Conservation (phyloP, 2,888 invertebrate species). For the Phyllotreta striolata region DNA sequence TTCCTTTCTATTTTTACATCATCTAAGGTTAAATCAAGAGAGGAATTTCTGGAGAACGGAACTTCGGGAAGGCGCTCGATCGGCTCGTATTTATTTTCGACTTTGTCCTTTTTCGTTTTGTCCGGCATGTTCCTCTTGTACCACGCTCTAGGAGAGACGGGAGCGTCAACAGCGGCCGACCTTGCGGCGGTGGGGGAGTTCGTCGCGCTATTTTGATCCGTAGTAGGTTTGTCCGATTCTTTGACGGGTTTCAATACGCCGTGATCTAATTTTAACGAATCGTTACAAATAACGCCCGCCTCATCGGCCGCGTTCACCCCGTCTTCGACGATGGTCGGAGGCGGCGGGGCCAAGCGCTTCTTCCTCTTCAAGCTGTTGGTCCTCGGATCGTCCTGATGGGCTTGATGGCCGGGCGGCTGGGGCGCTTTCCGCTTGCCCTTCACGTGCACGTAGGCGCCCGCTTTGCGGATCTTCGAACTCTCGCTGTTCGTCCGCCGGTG, state of each 20-base stretch:
- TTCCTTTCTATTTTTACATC: slow-evolving; percentile 47
- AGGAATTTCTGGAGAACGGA: slow-evolving; percentile 64
- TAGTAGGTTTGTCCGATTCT: slow-evolving; percentile 47
- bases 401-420: slow-evolving; percentile 66
- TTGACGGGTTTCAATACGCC: slow-evolving; percentile 62
- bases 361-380: slow-evolving; percentile 57
- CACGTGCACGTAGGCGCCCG: slow-evolving; percentile 70
- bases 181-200: slow-evolving; percentile 48
- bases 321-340: slow-evolving; percentile 53
- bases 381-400: slow-evolving; percentile 42
- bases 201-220: slow-evolving; percentile 39
- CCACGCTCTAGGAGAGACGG: slow-evolving; percentile 71
- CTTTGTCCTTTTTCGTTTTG: slow-evolving; percentile 51
- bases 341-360: slow-evolving; percentile 62
- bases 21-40: slow-evolving; percentile 52
- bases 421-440: slow-evolving; percentile 81
- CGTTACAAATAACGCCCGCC: slow-evolving; percentile 57
- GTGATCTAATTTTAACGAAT: slow-evolving; percentile 62
- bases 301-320: slow-evolving; percentile 46
- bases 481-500: slow-evolving; percentile 71
- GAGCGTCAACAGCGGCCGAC: slow-evolving; percentile 53
- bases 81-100: slow-evolving; percentile 52
- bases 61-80: slow-evolving; percentile 63
- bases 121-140: slow-evolving; percentile 66
- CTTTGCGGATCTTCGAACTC: slow-evolving; percentile 66